Conservation (phyloP, 53 echinoderm and acorn worm species). For the Luidia sarsii region DNA sequence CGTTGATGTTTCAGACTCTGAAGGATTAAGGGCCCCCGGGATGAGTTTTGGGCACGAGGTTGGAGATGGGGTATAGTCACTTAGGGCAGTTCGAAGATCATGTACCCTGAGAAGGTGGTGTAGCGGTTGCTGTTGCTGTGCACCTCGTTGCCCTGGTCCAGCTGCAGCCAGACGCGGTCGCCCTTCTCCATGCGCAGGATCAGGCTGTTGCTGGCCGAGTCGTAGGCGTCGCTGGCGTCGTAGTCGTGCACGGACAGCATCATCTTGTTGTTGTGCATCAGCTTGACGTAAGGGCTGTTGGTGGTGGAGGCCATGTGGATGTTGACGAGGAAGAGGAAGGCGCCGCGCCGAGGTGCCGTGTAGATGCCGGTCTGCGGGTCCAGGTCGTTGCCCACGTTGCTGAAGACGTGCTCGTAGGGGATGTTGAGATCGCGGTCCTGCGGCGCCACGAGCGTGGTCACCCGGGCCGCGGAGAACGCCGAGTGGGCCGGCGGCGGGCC, state of each 20-base stretch:
- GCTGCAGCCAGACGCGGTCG: constrained; percentile 81
- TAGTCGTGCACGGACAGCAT: constrained; percentile 87
- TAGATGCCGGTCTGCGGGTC: constrained; percentile 75
- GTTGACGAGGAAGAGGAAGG: constrained; percentile 80
- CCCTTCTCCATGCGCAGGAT: constrained; percentile 63
- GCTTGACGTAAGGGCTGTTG: constrained; percentile 92
- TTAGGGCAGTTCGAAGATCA: constrained; percentile 64
- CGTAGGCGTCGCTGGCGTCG: constrained; percentile 87
- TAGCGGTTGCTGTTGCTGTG: constrained; percentile 90
- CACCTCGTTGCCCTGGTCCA: constrained; percentile 84
- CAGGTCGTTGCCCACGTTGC: constrained; percentile 74
- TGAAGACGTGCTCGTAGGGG: constrained; percentile 72
- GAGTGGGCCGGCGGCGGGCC: neutral
- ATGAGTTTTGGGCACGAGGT: too few relatives aligned
- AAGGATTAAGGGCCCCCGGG: too few relatives aligned
- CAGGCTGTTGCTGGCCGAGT: constrained; percentile 85
- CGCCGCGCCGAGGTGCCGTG: constrained; percentile 66
- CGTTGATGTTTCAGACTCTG: too few relatives aligned
- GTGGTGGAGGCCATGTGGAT: constrained; percentile 89
- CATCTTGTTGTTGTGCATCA: constrained; percentile 85
- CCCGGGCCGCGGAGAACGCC: constrained; percentile 76
- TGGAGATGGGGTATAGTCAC: neutral
- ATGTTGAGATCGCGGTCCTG: constrained; percentile 65
- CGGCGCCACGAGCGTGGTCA: constrained; percentile 70
- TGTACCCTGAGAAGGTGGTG: constrained; percentile 86